Percentiles rank a stretch among this genome's conserved stretches.
Evolutionary conservation across 2,797 vertebrate genomes (phyloP).

Genomic region (Graptemys geographica): DNA sequence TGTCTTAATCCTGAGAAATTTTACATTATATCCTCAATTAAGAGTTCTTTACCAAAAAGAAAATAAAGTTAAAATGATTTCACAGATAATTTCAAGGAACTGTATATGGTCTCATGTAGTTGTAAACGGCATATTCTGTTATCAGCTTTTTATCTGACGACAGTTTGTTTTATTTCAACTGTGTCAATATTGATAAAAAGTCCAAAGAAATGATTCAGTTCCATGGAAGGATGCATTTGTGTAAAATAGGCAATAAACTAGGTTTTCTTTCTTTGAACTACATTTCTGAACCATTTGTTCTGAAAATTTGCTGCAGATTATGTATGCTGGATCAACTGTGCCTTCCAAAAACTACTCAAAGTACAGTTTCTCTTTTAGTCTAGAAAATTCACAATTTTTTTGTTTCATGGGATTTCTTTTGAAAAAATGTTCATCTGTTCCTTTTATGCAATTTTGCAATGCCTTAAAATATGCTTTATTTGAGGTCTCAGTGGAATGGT

Average conservation of each 20-base stretch:
- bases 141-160: constrained; percentile 57
- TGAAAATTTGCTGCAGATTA: constrained; percentile 41
- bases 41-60: constrained; percentile 26
- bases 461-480: background rate
- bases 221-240: constrained; percentile 38
- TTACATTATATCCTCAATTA: constrained; percentile 54
- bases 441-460: background rate
- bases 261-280: constrained; percentile 32
- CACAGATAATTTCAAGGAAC: constrained; percentile 56
- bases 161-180: constrained; percentile 54
- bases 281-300: constrained; percentile 16
- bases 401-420: background rate
- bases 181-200: background rate
- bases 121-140: constrained; percentile 62
- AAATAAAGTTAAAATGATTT: constrained; percentile 58
- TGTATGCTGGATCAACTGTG: background rate
- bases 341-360: background rate
- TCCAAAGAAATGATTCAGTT: constrained; percentile 23
- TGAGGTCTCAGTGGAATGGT: constrained; percentile 13
- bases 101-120: constrained; percentile 57
- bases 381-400: background rate
- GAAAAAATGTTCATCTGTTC: background rate
- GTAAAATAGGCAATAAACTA: background rate
- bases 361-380: background rate
- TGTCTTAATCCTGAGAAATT: constrained; percentile 42